These are phyloP conservation scores for Todiramphus saurophagus DNA, from an alignment of 2,113 vertebrate genomes.

Conservation along the genomic window DNA sequence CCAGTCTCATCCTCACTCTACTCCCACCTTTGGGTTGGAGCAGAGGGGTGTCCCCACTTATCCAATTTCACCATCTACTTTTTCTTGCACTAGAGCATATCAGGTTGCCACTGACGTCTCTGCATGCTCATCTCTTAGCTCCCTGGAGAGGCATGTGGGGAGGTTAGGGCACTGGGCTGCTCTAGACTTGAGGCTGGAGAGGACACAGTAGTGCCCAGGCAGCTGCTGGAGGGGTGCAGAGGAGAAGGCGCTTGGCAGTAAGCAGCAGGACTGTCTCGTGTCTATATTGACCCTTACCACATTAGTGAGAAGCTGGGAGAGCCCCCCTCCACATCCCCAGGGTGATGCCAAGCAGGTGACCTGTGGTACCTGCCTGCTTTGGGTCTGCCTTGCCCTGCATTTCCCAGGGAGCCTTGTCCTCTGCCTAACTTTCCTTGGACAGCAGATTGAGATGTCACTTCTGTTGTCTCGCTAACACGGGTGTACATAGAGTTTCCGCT, in stretches of 20 bases:
- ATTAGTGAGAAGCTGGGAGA: background rate
- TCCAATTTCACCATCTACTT: background rate
- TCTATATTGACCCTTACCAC: background rate
- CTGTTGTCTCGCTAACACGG: background rate
- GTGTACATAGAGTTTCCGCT: background rate
- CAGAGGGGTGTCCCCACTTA: background rate
- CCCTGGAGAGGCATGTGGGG: background rate
- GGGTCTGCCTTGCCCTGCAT: background rate
- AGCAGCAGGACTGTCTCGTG: fast-evolving
- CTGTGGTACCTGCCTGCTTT: fast-evolving
- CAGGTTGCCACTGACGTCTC: background rate
- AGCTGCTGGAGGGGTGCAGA: background rate
- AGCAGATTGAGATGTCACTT: background rate
- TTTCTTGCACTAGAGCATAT: too few relatives aligned
- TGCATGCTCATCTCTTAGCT: background rate
- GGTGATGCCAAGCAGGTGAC: background rate
- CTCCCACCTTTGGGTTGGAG: background rate
- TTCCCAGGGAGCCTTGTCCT: background rate
- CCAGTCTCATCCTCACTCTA: background rate
- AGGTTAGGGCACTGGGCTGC: background rate
- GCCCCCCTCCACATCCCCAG: background rate
- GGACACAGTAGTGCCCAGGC: background rate
- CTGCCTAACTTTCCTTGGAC: background rate
- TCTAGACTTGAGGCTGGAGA: background rate
- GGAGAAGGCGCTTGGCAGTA: background rate